A percentile compares a stretch with the other conserved stretches of the same genome.
Conservation (phyloP, 1,140 invertebrate species). For the Heliconius eleuchia region DNA sequence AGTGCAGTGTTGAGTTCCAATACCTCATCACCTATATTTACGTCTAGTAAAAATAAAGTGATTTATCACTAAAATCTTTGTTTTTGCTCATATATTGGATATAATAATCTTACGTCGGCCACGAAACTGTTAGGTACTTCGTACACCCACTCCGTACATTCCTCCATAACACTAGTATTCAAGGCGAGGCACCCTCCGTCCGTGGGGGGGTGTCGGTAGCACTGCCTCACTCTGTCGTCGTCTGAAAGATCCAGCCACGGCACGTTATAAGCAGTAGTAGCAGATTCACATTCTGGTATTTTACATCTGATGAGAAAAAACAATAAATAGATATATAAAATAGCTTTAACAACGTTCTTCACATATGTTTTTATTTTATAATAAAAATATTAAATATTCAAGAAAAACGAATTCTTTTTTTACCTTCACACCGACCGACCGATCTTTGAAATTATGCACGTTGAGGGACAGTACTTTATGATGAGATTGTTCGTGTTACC, state of each 20-base stretch:
- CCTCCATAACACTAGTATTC: constrained; percentile 34
- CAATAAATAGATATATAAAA: neutral
- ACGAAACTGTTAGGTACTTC: constrained; percentile 65
- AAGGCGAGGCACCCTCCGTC: constrained; percentile 36
- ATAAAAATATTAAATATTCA: too few relatives aligned
- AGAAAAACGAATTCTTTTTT: too few relatives aligned
- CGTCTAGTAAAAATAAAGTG: neutral
- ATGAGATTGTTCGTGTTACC: too few relatives aligned
- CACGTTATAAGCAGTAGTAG: constrained; percentile 25
- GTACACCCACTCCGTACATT: constrained; percentile 60
- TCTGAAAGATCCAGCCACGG: constrained; percentile 48
- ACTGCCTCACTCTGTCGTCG: constrained; percentile 51
- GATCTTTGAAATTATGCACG: too few relatives aligned
- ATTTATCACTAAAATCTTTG: neutral
- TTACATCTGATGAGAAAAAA: constrained; percentile 52
- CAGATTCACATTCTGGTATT: constrained; percentile 51
- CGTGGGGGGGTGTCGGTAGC: constrained; percentile 39
- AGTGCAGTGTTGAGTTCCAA: too few relatives aligned
- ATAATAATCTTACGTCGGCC: constrained; percentile 53
- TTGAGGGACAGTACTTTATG: too few relatives aligned
- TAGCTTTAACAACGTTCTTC: too few relatives aligned
- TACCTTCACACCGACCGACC: too few relatives aligned
- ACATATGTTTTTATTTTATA: too few relatives aligned
- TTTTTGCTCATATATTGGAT: neutral
- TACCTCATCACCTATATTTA: too few relatives aligned